Conservation (phyloP, 2,113 vertebrate genomes). For the Callorhinus ursinus region DNA sequence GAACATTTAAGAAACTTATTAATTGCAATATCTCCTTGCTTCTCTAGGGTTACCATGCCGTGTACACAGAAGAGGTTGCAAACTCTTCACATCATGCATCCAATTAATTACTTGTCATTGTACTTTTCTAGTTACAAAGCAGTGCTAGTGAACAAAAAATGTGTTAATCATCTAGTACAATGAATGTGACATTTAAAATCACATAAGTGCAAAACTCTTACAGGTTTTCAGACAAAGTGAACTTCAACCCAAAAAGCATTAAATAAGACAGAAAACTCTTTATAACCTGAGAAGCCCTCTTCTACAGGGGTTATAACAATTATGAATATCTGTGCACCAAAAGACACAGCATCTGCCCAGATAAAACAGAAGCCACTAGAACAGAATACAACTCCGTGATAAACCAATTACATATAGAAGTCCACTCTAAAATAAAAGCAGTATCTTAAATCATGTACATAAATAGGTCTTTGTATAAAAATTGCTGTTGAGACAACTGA, state of each 20-base stretch:
- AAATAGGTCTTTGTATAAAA: not conserved
- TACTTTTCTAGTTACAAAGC: conserved; percentile 49
- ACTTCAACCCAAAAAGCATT: not conserved
- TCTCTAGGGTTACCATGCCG: conserved; percentile 66
- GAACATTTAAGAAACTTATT: conserved; percentile 71
- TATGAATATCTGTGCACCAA: not conserved
- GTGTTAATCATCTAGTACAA: conserved; percentile 47
- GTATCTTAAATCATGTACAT: not conserved
- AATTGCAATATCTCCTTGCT: conserved; percentile 59
- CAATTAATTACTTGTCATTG: conserved; percentile 62
- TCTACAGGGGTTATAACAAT: conserved; percentile 1
- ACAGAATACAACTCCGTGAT: not conserved
- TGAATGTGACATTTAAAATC: not conserved
- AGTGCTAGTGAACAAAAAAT: conserved; percentile 68
- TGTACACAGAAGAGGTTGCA: conserved; percentile 56
- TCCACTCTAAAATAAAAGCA: not conserved
- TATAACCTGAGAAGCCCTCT: not conserved
- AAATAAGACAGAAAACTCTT: not conserved
- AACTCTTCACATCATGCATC: not conserved
- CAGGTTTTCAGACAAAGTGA: not conserved
- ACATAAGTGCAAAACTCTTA: not conserved
- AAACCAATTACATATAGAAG: not conserved
- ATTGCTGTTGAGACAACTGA: not conserved
- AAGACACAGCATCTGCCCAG: not conserved
- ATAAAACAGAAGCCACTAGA: conserved; percentile 13